Evolutionary conservation across 2,888 invertebrate species (phyloP).

Genomic region (Eupithecia exiguata): DNA sequence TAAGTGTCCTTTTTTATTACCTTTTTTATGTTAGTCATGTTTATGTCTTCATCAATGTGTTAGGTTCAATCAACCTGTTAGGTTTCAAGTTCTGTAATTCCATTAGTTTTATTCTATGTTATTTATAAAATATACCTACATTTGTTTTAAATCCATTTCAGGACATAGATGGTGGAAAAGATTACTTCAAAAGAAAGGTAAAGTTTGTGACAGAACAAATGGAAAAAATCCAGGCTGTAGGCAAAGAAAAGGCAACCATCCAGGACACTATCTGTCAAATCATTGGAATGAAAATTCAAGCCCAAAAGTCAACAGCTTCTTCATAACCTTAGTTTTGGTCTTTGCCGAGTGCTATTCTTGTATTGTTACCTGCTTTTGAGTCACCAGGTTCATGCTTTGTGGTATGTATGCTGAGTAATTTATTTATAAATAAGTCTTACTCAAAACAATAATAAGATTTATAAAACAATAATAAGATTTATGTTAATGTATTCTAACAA

Average conservation of each 20-base stretch:
- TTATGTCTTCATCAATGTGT: neutral
- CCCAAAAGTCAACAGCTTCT: slow-evolving; percentile 53
- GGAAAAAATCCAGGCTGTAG: slow-evolving; percentile 94
- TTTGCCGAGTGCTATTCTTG: slow-evolving; percentile 10
- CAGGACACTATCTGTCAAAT: slow-evolving; percentile 83
- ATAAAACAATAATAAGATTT: neutral
- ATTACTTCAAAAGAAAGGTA: slow-evolving; percentile 96
- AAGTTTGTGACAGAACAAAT: slow-evolving; percentile 97
- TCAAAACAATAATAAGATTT: neutral
- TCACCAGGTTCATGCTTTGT: neutral
- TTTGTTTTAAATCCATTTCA: slow-evolving; percentile 58
- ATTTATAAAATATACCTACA: neutral
- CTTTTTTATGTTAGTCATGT: neutral
- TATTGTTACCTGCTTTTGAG: slow-evolving; percentile 10
- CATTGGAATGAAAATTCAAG: slow-evolving; percentile 85
- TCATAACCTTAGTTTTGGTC: slow-evolving; percentile 35
- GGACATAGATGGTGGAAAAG: slow-evolving; percentile 91
- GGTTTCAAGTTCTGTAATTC: neutral
- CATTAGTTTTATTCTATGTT: neutral
- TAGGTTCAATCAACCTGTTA: neutral
- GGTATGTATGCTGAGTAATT: slow-evolving; percentile 2
- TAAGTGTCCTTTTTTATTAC: slow-evolving; percentile 59
- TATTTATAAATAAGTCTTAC: slow-evolving; percentile 4
- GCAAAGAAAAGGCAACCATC: slow-evolving; percentile 92
- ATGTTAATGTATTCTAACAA: neutral